A percentile compares a stretch with the other conserved stretches of the same genome.
Conservation (phyloP, 2,888 invertebrate genomes). For the Rapana venosa region DNA sequence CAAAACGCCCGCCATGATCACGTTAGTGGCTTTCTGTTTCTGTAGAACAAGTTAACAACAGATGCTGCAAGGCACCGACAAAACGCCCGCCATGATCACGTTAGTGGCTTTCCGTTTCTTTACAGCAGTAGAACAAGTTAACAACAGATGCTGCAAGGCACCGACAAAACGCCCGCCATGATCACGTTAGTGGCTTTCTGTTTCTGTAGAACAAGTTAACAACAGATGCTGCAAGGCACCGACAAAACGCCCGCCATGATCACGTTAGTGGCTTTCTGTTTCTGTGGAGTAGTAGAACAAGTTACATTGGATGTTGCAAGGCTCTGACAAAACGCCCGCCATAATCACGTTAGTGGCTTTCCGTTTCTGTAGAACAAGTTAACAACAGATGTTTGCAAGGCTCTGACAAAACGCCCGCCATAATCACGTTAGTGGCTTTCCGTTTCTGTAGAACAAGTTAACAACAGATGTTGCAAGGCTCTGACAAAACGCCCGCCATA, state of each 20-base stretch:
- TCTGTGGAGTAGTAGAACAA: background rate
- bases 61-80: too few relatives aligned
- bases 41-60: too few relatives aligned
- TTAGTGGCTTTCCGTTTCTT: background rate
- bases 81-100: too few relatives aligned
- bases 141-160: background rate
- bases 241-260: background rate
- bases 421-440: conserved; percentile 61
- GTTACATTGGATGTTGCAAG: background rate
- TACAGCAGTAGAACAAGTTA: too few relatives aligned
- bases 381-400: background rate
- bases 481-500: background rate
- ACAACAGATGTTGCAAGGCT: too few relatives aligned
- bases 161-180: background rate
- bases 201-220: too few relatives aligned
- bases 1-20: conserved; percentile 80
- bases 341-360: background rate
- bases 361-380: too few relatives aligned
- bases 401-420: background rate
- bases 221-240: too few relatives aligned
- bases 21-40: conserved; percentile 61
- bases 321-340: background rate
- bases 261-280: background rate
- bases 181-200: conserved; percentile 61
- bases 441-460: too few relatives aligned